A percentile compares a stretch with the other conserved stretches of the same genome.
Conservation (phyloP, 2,113 vertebrate genomes). For the Tautogolabrus adspersus region DNA sequence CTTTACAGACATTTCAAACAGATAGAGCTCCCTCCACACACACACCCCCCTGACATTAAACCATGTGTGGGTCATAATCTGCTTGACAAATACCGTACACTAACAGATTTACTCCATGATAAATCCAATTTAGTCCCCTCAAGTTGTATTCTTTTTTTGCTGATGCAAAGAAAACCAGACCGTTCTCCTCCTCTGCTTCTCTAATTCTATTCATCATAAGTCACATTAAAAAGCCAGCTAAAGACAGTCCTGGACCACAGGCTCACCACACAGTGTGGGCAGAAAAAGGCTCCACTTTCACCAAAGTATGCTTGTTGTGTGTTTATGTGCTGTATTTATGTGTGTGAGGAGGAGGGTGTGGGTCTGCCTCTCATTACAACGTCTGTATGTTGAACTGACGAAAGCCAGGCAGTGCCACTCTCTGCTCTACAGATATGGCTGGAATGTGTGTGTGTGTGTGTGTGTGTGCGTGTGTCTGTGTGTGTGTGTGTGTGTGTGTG, state of each 20-base stretch:
- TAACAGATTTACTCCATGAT: slow-evolving; percentile 13
- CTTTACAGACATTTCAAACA: not conserved
- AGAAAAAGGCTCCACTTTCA: slow-evolving; percentile 16
- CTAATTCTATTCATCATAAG: slow-evolving; percentile 13
- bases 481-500: slow-evolving; percentile 5
- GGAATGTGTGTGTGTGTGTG: slow-evolving; percentile 35
- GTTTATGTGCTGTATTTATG: slow-evolving; percentile 19
- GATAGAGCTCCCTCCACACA: too few species aligned
- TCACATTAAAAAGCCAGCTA: slow-evolving; percentile 7
- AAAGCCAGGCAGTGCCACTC: slow-evolving; percentile 44
- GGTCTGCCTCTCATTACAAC: slow-evolving; percentile 54
- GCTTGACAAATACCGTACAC: not conserved
- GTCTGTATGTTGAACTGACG: slow-evolving; percentile 45
- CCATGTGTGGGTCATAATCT: not conserved
- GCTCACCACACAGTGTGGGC: slow-evolving; percentile 27
- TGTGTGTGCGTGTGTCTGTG: slow-evolving; percentile 9
- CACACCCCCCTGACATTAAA: not conserved
- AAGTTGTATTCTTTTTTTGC: not conserved
- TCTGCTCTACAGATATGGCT: slow-evolving; percentile 41
- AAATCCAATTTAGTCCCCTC: not conserved
- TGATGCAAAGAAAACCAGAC: slow-evolving; percentile 1
- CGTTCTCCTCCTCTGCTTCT: not conserved
- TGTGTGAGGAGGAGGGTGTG: not conserved
- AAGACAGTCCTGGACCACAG: slow-evolving; percentile 35
- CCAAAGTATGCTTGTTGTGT: not conserved